Percentiles rank a stretch among this genome's conserved stretches.
Evolutionary conservation across 2,113 vertebrate species (phyloP).

Genomic region (Anthoscopus minutus): DNA sequence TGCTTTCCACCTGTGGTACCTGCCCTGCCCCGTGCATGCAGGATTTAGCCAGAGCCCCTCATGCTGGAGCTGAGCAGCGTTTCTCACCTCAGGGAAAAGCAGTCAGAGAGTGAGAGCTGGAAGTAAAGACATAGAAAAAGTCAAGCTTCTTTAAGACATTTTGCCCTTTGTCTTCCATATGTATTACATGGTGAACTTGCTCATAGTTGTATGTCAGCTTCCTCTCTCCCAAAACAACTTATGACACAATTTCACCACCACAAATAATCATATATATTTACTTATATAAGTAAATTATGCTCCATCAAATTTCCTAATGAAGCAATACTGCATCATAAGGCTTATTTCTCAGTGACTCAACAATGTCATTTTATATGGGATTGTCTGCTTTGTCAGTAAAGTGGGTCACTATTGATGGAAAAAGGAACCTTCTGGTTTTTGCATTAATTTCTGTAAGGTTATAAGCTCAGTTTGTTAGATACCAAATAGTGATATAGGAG

Average conservation of each 20-base stretch:
- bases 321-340: not conserved
- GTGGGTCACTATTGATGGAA: not conserved
- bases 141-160: not conserved
- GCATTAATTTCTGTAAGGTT: not conserved
- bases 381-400: not conserved
- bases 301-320: not conserved
- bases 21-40: not conserved
- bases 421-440: not conserved
- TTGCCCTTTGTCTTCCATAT: not conserved
- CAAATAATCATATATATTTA: not conserved
- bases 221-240: not conserved
- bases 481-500: not conserved
- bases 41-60: not conserved
- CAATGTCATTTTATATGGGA: not conserved
- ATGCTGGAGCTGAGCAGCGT: fast-evolving
- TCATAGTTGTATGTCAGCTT: not conserved
- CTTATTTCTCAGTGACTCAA: not conserved
- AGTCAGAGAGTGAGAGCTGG: not conserved
- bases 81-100: not conserved
- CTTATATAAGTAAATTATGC: not conserved
- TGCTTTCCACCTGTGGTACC: fast-evolving
- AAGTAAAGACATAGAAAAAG: not conserved
- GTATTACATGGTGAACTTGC: not conserved
- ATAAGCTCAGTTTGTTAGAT: not conserved
- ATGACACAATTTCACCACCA: not conserved